Percentiles rank a stretch among this genome's conserved stretches.
phyloP scores from a whole-genome alignment of 2,888 invertebrate genomes.

The Hypena proboscidalis region DNA sequence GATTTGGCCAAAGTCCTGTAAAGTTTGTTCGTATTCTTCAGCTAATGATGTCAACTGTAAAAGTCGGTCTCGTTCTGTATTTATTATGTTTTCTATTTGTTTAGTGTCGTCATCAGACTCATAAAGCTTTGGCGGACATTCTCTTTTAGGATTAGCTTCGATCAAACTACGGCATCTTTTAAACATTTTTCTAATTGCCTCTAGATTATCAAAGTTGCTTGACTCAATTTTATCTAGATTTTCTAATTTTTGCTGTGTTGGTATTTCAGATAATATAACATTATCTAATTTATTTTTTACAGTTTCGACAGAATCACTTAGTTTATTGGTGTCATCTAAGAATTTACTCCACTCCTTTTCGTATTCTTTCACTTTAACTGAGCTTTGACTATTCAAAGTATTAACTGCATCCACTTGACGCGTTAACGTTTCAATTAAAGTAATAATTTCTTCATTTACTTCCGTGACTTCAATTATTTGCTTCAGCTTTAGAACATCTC shows the following conservation, averaged over 20 bases:
- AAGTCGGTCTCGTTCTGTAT: constrained; percentile 90
- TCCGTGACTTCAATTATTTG: constrained; percentile 88
- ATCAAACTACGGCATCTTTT: constrained; percentile 87
- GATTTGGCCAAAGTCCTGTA: constrained; percentile 94
- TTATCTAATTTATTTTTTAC: constrained; percentile 83
- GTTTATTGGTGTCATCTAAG: constrained; percentile 85
- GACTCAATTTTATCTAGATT: constrained; percentile 89
- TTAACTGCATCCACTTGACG: constrained; percentile 89
- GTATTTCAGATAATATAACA: constrained; percentile 86
- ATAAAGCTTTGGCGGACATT: constrained; percentile 89
- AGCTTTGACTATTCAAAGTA: constrained; percentile 83
- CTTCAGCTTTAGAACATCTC: constrained; percentile 85
- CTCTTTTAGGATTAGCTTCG: constrained; percentile 88
- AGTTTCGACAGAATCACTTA: constrained; percentile 80
- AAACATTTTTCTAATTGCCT: constrained; percentile 86
- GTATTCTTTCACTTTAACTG: constrained; percentile 79
- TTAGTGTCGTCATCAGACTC: constrained; percentile 88
- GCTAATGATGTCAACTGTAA: constrained; percentile 90
- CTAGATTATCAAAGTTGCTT: constrained; percentile 86
- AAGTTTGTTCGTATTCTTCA: constrained; percentile 95
- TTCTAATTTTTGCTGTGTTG: constrained; percentile 88
- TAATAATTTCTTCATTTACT: constrained; percentile 88
- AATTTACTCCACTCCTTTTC: constrained; percentile 90
- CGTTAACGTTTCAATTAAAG: constrained; percentile 86
- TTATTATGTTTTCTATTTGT: constrained; percentile 89